phyloP scores from a whole-genome alignment of 1,140 invertebrate genomes.

The Brachionus asplanchnoidis region DNA sequence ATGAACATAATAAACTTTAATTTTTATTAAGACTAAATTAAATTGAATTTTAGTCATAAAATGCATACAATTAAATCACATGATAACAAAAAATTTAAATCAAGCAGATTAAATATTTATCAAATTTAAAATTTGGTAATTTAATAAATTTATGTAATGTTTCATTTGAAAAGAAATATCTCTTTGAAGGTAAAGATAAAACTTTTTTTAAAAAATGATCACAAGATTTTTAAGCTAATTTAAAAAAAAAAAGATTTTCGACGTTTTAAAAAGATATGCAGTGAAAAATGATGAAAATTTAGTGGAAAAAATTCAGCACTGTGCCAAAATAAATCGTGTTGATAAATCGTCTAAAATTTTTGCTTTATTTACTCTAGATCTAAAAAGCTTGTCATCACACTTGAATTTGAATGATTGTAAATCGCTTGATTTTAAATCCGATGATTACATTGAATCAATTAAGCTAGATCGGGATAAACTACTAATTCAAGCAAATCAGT shows the following conservation, averaged over 20 bases:
- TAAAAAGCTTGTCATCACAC: not conserved
- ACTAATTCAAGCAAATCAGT: not conserved
- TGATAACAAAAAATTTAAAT: not conserved
- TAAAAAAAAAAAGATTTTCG: not conserved
- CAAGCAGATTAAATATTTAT: not conserved
- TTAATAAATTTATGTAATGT: not conserved
- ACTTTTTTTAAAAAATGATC: not conserved
- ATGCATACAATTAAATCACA: not conserved
- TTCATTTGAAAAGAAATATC: not conserved
- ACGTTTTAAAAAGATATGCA: not conserved
- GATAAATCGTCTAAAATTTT: slow-evolving; percentile 5
- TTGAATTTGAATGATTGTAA: not conserved
- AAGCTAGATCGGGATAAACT: slow-evolving; percentile 4
- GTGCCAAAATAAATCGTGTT: not conserved
- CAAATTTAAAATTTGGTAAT: not conserved
- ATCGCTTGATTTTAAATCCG: not conserved
- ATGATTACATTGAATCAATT: not conserved
- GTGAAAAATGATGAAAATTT: not conserved
- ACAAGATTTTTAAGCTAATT: not conserved
- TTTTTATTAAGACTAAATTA: not conserved
- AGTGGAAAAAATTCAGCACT: not conserved
- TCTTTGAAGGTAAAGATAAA: not conserved
- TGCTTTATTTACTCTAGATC: not conserved
- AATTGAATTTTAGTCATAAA: not conserved
- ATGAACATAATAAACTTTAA: not conserved